phyloP scores from a whole-genome alignment of 2,113 vertebrate genomes.

The Pongo abelii region DNA sequence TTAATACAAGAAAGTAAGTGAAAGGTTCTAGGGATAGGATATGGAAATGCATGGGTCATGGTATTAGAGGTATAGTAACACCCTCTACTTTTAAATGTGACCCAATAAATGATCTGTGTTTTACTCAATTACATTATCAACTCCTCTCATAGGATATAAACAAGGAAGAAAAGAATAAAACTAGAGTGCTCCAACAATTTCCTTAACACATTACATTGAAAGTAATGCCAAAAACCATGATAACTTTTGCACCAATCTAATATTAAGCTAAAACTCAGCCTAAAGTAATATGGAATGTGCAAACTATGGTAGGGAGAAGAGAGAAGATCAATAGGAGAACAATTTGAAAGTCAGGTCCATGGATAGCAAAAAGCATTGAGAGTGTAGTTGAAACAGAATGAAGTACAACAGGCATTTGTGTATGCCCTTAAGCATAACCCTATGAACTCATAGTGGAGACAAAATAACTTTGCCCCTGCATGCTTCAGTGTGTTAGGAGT shows the following conservation, averaged over 20 bases:
- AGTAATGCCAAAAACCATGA: too few species aligned
- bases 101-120: background rate
- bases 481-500: background rate
- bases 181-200: conserved; percentile 23
- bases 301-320: conserved; percentile 11
- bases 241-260: too few species aligned
- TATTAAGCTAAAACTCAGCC: conserved; percentile 37
- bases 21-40: background rate
- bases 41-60: background rate
- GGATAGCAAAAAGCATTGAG: background rate
- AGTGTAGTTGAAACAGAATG: background rate
- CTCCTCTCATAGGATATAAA: background rate
- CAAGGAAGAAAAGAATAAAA: conserved; percentile 35
- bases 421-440: background rate
- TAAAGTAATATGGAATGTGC: background rate
- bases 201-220: background rate
- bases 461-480: background rate
- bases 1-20: background rate
- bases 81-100: background rate
- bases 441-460: background rate
- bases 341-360: background rate
- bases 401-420: background rate
- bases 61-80: background rate
- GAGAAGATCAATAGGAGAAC: background rate
- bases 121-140: conserved; percentile 33